Evolutionary conservation across 2,113 vertebrate species (phyloP).

Genomic region (Clarias gariepinus): DNA sequence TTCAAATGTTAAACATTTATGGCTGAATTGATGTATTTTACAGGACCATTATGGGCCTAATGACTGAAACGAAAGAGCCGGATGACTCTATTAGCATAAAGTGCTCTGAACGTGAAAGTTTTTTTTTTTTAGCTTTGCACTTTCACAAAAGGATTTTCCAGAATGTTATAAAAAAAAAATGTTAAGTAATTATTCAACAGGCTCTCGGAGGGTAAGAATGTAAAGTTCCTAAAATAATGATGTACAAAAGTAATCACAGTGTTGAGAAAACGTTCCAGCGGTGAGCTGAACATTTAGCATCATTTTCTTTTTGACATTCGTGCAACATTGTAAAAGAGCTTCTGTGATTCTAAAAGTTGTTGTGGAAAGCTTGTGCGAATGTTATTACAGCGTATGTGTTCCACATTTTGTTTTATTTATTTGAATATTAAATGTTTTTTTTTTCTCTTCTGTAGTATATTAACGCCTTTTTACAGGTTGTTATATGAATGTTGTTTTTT

Average conservation of each 20-base stretch:
- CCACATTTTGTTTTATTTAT: not conserved
- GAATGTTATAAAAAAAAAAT: not conserved
- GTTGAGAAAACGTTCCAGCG: not conserved
- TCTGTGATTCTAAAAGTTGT: not conserved
- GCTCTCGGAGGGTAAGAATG: not conserved
- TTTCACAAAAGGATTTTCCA: not conserved
- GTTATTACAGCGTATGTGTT: not conserved
- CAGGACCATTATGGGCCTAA: not conserved
- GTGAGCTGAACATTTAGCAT: too few relatives aligned
- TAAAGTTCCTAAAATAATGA: not conserved
- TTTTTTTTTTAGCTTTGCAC: not conserved
- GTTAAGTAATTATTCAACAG: not conserved
- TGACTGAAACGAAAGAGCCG: not conserved
- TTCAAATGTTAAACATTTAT: slow-evolving; percentile 19
- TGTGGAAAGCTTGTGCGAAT: not conserved
- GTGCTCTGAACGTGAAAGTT: not conserved
- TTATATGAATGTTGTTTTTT: not conserved
- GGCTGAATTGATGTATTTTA: not conserved
- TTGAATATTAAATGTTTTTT: not conserved
- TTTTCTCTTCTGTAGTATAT: not conserved
- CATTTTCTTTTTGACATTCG: too few relatives aligned
- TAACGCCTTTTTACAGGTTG: not conserved
- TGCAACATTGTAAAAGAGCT: not conserved
- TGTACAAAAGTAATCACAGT: not conserved
- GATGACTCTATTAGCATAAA: not conserved